Base-by-base conservation (phyloP, 2,888 invertebrate genomes). In the Ornithoptera priamus region DNA sequence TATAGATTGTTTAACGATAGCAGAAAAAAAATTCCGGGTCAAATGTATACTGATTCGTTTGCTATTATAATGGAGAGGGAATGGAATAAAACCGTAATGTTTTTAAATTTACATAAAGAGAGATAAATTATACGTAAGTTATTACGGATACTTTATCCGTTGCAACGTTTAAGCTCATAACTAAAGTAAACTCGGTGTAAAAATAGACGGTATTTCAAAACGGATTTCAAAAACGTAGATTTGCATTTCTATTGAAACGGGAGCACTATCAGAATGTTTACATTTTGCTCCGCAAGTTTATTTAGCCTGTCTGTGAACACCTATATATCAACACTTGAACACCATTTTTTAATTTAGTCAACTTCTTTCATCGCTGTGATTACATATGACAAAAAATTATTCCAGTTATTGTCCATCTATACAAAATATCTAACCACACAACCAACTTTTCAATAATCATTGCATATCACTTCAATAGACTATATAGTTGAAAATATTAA, bases 211-310 rank as follows among this genome's bases (percentile, higher is more conserved):
- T 58, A 65, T 62, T 65, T 65, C 22, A 66, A 62, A 62, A 58
- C 30, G 62, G 20, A 69, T 66, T 69, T 69, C 65, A 58, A 66
- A 66, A 65, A 65, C 58, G 65, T 57, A 58, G 58, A 65, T 69
- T 69, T 65, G 58, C 62, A 62, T 66, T 66, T 62, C 62, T 69
- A 58, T 69, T 69, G 65, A 58, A 69, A 62, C 20, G 62, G 18
- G 58, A 46, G 30, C 57, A 58, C 65, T 50, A 62, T 58, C 58
- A 30, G 46, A 66, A 57, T 64, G 50, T 64, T 58, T 65, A 36
- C 62, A 69, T 65, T 65, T 62, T 65, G 57, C 62, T 57, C 57
- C 18, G 39, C 57, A n/a, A 53, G 53, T 67, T 67, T 53, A 61
- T 67, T 61, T 61, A 50, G 61, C 42, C 42, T 39, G 36, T 61